These are phyloP conservation scores for Hippopotamus amphibius DNA, from an alignment of 2,113 vertebrate species.

Conservation along the genomic window DNA sequence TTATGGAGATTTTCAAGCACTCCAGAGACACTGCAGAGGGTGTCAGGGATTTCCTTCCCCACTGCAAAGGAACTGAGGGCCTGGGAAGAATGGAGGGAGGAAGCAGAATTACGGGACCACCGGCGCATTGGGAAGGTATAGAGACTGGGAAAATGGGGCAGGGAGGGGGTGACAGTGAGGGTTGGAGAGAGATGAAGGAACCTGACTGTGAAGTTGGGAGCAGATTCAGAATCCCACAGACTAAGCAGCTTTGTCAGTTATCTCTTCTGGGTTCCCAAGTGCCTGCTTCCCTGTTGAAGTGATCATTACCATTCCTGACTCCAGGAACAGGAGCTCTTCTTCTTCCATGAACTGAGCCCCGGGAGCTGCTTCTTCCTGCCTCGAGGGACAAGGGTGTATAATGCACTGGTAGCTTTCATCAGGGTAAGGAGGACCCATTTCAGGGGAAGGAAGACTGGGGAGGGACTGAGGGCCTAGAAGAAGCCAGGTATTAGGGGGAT, in stretches of 20 bases:
- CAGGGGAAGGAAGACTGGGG: neutral
- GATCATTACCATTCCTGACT: neutral
- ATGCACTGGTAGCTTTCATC: conserved; percentile 93
- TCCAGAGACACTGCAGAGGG: conserved; percentile 83
- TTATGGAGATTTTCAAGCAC: conserved; percentile 70
- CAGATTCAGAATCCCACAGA: neutral
- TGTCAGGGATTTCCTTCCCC: conserved; percentile 92
- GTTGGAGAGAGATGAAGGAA: neutral
- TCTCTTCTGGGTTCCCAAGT: rapidly evolving
- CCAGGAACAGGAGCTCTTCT: conserved; percentile 93
- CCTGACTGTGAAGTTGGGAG: neutral
- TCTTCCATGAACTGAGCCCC: conserved; percentile 95
- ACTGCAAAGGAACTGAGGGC: conserved; percentile 79
- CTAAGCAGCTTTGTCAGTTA: neutral
- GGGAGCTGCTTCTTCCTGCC: conserved; percentile 98
- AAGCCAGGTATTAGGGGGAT: neutral
- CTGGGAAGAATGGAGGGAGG: conserved; percentile 90
- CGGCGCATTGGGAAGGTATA: conserved; percentile 92
- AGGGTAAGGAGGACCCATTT: conserved; percentile 86
- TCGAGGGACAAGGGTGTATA: conserved; percentile 94
- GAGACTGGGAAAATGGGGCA: rapidly evolving
- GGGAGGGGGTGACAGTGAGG: rapidly evolving
- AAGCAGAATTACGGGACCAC: conserved; percentile 91
- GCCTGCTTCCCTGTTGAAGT: neutral
- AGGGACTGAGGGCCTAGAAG: neutral